Evolutionary conservation across 2,113 vertebrate genomes (phyloP), one percentile per base, ranked within the genome.

Genomic region (Hippocampus comes): DNA sequence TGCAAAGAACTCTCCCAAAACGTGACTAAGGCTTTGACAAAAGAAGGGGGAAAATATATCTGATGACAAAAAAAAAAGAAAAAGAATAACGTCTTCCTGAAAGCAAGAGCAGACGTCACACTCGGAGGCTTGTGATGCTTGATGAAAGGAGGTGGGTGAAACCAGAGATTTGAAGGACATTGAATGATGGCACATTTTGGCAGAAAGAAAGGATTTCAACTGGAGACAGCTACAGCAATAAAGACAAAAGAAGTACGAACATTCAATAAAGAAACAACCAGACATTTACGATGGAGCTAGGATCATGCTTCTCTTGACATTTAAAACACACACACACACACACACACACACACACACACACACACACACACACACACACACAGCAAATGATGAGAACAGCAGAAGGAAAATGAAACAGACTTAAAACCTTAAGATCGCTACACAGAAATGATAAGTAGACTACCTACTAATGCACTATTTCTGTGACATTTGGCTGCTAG

Each of bases 61-160:
- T 74, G 82, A 78, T 82, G 80, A 70, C 12, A 46, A 46, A 46
- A 46, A 46, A 46, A 46, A 46, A 38, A 14, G 55, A 53, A 70
- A 77, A 68, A 78, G 49, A 67, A 72, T 90, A 88, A 88, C 0
- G 73, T 79, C 78, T 86, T 71, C 65, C 66, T 68, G 70, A 77
- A 78, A 83, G 48, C 72, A 81, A 84, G 78, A 69, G 68, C 75
- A 53, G 68, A 80, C 73, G 51, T 85, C 78, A 63, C 82, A 78
- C 82, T 82, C 79, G 84, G 48, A 85, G 30, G 63, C 78, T 41
- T 78, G 61, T 74, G 78, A 79, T 34, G 82, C 64, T 10, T 83
- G 85, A 82, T 84, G 84, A 85, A 84, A 87, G 72, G 81, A 79
- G 56, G 63, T 51, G 75, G 78, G 67, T 67, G 23, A 56, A 72